phyloP scores from a whole-genome alignment of 1,140 invertebrate genomes.

The Lepidurus arcticus region DNA sequence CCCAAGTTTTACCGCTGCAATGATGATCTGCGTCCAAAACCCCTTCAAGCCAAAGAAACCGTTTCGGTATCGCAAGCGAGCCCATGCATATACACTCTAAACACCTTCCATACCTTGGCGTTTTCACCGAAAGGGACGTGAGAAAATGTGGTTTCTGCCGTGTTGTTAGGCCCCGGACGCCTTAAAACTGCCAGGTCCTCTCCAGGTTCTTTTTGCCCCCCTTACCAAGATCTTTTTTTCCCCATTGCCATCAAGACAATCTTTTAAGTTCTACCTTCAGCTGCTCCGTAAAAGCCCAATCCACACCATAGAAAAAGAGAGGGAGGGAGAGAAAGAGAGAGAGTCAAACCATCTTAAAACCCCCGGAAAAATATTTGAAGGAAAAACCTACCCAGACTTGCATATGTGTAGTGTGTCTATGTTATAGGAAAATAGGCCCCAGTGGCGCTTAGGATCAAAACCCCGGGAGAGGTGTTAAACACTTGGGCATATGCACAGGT shows the following conservation, averaged over 20 bases:
- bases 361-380: background rate
- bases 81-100: background rate
- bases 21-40: background rate
- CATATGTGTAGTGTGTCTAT: background rate
- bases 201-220: background rate
- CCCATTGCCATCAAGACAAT: constrained; percentile 6
- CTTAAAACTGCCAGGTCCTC: background rate
- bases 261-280: background rate
- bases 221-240: background rate
- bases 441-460: background rate
- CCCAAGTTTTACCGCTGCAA: background rate
- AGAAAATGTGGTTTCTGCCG: constrained; percentile 11
- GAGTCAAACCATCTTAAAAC: background rate
- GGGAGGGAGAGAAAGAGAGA: too few species aligned
- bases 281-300: background rate
- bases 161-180: background rate
- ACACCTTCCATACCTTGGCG: too few species aligned
- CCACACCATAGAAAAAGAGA: too few species aligned
- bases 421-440: constrained; percentile 21
- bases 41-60: background rate
- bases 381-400: background rate
- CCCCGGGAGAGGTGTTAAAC: background rate
- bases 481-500: background rate
- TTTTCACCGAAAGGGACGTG: background rate
- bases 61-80: background rate